Conservation (phyloP, 2,797 vertebrate genomes). For the Onychomys arenicola region DNA sequence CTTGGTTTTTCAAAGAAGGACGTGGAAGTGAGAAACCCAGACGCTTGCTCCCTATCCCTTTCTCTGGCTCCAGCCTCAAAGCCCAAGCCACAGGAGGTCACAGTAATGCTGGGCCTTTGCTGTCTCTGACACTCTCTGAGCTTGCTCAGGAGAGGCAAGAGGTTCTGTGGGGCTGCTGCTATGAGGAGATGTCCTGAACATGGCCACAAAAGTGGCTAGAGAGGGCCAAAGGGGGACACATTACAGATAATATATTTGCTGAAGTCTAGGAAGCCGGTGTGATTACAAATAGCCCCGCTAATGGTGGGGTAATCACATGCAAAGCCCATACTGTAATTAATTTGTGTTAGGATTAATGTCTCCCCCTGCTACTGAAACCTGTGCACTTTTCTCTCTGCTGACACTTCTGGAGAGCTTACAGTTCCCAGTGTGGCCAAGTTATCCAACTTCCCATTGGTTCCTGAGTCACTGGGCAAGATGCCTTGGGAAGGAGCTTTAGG, state of each 20-base stretch:
- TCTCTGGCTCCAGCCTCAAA: constrained; percentile 80
- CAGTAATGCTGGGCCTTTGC: constrained; percentile 42
- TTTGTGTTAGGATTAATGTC: constrained; percentile 26
- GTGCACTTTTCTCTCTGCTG: background rate
- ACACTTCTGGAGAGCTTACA: background rate
- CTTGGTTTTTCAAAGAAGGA: constrained; percentile 83
- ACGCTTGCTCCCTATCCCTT: constrained; percentile 78
- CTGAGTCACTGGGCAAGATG: background rate
- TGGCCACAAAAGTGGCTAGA: constrained; percentile 40
- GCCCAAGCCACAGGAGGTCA: constrained; percentile 52
- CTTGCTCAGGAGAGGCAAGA: constrained; percentile 61
- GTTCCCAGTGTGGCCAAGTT: background rate
- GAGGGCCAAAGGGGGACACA: constrained; percentile 45
- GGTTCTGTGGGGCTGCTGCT: background rate
- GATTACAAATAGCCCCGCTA: constrained; percentile 11
- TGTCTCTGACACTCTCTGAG: constrained; percentile 37
- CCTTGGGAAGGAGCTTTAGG: background rate
- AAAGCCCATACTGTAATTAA: background rate
- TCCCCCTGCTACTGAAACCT: constrained; percentile 43
- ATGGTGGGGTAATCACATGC: constrained; percentile 32
- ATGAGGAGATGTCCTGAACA: constrained; percentile 55
- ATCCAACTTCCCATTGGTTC: background rate
- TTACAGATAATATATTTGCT: background rate
- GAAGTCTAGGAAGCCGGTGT: constrained; percentile 7
- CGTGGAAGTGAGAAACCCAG: constrained; percentile 82